These are phyloP conservation scores for Polietes domitor DNA, from an alignment of 2,888 invertebrate genomes.

Conservation along the genomic window DNA sequence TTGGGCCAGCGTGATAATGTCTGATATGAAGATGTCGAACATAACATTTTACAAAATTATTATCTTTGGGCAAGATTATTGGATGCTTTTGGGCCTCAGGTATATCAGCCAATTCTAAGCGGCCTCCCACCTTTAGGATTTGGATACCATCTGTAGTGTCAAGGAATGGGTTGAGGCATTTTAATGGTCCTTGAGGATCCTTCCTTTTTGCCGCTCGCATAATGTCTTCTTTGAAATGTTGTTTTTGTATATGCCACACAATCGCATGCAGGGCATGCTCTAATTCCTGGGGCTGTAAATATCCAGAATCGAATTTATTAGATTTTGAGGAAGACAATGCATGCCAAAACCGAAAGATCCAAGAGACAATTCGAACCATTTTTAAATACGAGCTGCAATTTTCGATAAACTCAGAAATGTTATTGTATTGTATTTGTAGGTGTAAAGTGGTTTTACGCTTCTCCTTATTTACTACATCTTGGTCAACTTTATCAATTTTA, in stretches of 20 bases:
- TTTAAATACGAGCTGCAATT: conserved; percentile 27
- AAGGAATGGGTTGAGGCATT: conserved; percentile 55
- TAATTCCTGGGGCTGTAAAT: conserved; percentile 1
- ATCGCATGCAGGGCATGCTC: conserved; percentile 23
- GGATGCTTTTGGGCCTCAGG: conserved; percentile 42
- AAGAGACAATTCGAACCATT: conserved; percentile 42
- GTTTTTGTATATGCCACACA: conserved; percentile 28
- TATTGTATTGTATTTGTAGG: not conserved
- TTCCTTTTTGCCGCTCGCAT: conserved; percentile 13
- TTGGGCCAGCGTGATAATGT: conserved; percentile 64
- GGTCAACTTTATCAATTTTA: not conserved
- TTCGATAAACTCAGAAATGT: too few species aligned
- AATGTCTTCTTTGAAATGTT: conserved; percentile 41
- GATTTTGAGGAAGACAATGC: not conserved
- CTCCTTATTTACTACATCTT: not conserved
- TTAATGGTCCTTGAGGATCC: conserved; percentile 38
- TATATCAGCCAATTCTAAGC: conserved; percentile 41
- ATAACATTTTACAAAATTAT: conserved; percentile 41
- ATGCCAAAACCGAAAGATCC: conserved; percentile 47
- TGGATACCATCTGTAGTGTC: conserved; percentile 39
- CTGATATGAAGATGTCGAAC: conserved; percentile 55
- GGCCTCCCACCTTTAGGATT: conserved; percentile 57
- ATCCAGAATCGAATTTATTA: not conserved
- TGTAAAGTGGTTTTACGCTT: not conserved
- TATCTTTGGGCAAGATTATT: conserved; percentile 39